These are phyloP conservation scores for Teinopalpus imperialis DNA, from an alignment of 2,888 invertebrate genomes.

Conservation along the genomic window DNA sequence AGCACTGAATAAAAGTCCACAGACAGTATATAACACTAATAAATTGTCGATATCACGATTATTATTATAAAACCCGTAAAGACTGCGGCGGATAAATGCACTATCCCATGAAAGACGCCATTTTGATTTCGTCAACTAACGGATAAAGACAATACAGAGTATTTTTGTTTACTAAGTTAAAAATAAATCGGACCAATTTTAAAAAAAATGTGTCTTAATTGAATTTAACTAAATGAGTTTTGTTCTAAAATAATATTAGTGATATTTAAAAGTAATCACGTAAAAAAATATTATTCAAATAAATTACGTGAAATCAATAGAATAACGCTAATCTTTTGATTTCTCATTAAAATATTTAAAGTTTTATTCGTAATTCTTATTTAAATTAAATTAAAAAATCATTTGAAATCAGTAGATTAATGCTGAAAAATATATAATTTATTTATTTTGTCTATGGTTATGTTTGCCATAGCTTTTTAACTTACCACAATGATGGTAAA, in stretches of 20 bases:
- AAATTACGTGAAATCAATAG: too few relatives aligned
- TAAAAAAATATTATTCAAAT: too few relatives aligned
- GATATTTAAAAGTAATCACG: too few relatives aligned
- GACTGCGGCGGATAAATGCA: constrained; percentile 70
- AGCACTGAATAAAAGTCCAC: constrained; percentile 59
- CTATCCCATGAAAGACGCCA: constrained; percentile 77
- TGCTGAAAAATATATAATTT: too few relatives aligned
- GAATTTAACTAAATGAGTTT: too few relatives aligned
- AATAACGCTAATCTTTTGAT: too few relatives aligned
- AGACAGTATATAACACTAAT: constrained; percentile 34
- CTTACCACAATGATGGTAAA: constrained; percentile 24
- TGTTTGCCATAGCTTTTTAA: constrained; percentile 12
- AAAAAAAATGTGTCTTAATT: neutral
- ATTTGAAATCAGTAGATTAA: too few relatives aligned
- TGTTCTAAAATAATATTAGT: too few relatives aligned
- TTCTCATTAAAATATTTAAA: too few relatives aligned
- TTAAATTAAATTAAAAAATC: too few relatives aligned
- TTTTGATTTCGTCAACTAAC: constrained; percentile 81
- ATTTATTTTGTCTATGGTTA: neutral
- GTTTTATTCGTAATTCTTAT: too few relatives aligned
- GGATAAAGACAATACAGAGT: constrained; percentile 57
- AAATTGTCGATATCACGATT: constrained; percentile 56
- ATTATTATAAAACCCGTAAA: constrained; percentile 44
- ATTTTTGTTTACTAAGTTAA: constrained; percentile 27
- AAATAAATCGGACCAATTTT: constrained; percentile 11